Evolutionary conservation across 2,797 vertebrate species (phyloP), one percentile per base, ranked within the genome.

Genomic region (Trachops cirrhosus): DNA sequence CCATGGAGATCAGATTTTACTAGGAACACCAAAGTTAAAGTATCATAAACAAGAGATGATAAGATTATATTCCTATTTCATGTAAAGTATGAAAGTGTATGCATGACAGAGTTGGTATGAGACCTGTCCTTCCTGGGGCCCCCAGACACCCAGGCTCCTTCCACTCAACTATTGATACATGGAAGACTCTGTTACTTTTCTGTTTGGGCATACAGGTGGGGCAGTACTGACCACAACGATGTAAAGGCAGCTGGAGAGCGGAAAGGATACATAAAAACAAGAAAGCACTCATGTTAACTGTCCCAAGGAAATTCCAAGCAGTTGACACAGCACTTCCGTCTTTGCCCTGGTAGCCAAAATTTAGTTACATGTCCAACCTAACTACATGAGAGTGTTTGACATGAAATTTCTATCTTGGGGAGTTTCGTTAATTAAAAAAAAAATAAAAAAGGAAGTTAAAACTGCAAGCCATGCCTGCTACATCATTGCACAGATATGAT

Each of bases 181-280:
- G 21, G 48, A 52, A 59, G 22, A 50, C 16, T 46, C 3, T 24
- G 37, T 14, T 6, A 4, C 1, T 48, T 73, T 87, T 90, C n/a
- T 5, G 9, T 67, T 32, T 52, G 48, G 3, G 0, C 12, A 62
- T 4, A 32, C 1, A 9, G 9, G 3, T 1, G 41, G 15, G 16
- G 24, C n/a, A 80, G 2, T 11, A 26, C 4, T 68, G 59, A 29
- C 37, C 48, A 54, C 24, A 54, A 57, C 37, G 80, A 4, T 21
- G 21, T n/a, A 79, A 88, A 95, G 5, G 22, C 2, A 52, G 14
- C 1, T 88, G 37, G 8, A 73, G 2, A 1, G 1, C 41, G 8
- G 22, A 71, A 59, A 77, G 12, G 8, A 48, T 12, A 64, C 39
- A 77, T 18, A 34, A 59, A 77, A 67, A 41, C 9, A 44, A 19